A percentile compares a stretch with the other conserved stretches of the same genome.
Evolutionary conservation across 1,140 invertebrate genomes (phyloP).

Genomic region (Neodiprion virginianus): DNA sequence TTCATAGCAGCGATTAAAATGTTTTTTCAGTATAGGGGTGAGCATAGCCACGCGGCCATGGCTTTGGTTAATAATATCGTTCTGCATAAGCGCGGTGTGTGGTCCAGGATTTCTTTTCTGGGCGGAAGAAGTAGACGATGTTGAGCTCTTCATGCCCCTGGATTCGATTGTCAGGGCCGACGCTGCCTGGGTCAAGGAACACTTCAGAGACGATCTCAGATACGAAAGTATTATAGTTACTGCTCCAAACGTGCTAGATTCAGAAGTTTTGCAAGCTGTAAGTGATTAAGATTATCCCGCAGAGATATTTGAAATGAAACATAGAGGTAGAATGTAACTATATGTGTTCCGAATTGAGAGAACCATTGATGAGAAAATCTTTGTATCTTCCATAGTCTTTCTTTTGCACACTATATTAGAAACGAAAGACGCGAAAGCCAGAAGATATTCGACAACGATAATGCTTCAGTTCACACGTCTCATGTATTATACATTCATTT

Average conservation of each 20-base stretch:
- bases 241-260: conserved; percentile 57
- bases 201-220: conserved; percentile 56
- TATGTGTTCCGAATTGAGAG: too few relatives aligned
- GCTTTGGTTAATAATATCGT: conserved; percentile 47
- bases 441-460: neutral
- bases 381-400: too few relatives aligned
- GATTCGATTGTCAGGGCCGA: conserved; percentile 48
- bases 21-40: conserved; percentile 47
- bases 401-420: too few relatives aligned
- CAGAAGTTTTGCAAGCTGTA: conserved; percentile 55
- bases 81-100: conserved; percentile 44
- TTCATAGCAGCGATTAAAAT: conserved; percentile 12
- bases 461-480: neutral
- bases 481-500: neutral
- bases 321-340: too few relatives aligned
- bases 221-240: conserved; percentile 59
- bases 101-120: conserved; percentile 46
- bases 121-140: conserved; percentile 48
- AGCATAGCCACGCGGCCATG: conserved; percentile 51
- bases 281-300: conserved; percentile 22
- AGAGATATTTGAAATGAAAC: too few relatives aligned
- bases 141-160: conserved; percentile 44
- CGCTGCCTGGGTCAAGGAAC: conserved; percentile 51
- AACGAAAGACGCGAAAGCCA: too few relatives aligned
- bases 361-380: too few relatives aligned